phyloP scores from a whole-genome alignment of 2,113 vertebrate genomes.

The Chloebia gouldiae region DNA sequence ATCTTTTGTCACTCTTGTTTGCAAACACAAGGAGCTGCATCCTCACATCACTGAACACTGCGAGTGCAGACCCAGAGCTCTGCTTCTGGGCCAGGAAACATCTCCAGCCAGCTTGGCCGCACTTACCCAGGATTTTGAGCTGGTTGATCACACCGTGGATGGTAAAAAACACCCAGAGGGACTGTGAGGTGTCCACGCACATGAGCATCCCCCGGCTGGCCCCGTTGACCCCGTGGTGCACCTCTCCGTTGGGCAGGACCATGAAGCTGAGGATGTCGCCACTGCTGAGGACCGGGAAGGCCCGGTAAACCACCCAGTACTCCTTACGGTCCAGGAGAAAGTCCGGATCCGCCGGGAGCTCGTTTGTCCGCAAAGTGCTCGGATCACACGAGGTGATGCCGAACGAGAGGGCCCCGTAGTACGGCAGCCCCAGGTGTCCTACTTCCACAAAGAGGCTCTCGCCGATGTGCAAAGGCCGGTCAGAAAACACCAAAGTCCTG shows the following conservation, averaged over 20 bases:
- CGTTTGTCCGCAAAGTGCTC: slow-evolving; percentile 84
- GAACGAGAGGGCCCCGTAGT: slow-evolving; percentile 89
- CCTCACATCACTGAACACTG: neutral
- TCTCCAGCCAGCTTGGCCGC: neutral
- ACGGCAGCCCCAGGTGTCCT: slow-evolving; percentile 88
- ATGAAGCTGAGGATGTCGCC: slow-evolving; percentile 94
- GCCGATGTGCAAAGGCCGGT: slow-evolving; percentile 87
- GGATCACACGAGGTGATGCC: slow-evolving; percentile 97
- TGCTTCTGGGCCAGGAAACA: neutral
- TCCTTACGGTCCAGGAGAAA: slow-evolving; percentile 95
- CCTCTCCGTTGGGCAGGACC: slow-evolving; percentile 87
- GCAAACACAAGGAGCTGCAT: neutral
- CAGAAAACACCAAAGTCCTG: slow-evolving; percentile 92
- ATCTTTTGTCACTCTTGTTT: rapidly evolving
- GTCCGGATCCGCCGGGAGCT: slow-evolving; percentile 92
- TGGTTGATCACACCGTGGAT: slow-evolving; percentile 92
- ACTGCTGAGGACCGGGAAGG: slow-evolving; percentile 83
- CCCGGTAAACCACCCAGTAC: slow-evolving; percentile 96
- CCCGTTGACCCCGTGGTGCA: slow-evolving; percentile 91
- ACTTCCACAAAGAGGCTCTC: slow-evolving; percentile 94
- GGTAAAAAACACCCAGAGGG: slow-evolving; percentile 94
- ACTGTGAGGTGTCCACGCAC: slow-evolving; percentile 93
- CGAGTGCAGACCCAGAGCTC: neutral
- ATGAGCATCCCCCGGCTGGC: slow-evolving; percentile 87
- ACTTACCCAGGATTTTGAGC: slow-evolving; percentile 88